Conservation (phyloP, 2,113 vertebrate genomes). For the Lagopus leucura region DNA sequence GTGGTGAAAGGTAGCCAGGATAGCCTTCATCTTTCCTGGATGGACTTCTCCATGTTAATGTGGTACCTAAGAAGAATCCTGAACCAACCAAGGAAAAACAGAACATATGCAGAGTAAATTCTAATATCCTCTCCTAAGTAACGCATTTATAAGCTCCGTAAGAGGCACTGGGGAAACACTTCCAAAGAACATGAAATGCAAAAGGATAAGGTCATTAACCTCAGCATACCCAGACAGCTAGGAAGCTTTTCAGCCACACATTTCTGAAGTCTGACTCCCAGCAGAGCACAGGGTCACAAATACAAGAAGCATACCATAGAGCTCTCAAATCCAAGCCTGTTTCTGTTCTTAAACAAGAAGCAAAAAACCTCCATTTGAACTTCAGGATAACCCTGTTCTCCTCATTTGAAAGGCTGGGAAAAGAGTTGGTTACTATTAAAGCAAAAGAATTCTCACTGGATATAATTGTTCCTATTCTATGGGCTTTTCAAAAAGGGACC, state of each 20-base stretch:
- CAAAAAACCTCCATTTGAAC: neutral
- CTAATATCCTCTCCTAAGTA: neutral
- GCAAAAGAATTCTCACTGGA: neutral
- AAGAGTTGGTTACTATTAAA: neutral
- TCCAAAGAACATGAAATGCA: neutral
- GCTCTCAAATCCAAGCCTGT: neutral
- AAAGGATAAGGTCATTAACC: neutral
- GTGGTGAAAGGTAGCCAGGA: neutral
- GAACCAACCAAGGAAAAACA: neutral
- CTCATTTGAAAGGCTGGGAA: neutral
- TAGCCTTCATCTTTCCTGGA: neutral
- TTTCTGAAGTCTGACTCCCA: neutral
- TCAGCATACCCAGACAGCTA: neutral
- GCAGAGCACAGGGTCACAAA: neutral
- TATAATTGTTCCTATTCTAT: neutral
- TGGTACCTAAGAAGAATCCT: accelerated
- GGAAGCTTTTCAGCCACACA: neutral
- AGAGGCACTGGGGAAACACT: neutral
- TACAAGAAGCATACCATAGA: neutral
- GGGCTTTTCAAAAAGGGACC: neutral
- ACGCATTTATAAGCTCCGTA: neutral
- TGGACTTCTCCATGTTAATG: neutral
- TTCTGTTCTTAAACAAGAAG: neutral
- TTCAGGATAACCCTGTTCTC: neutral
- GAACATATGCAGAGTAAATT: neutral